A percentile compares a stretch with the other conserved stretches of the same genome.
phyloP scores from a whole-genome alignment of 2,113 vertebrate species.

The Thalassoma bifasciatum region DNA sequence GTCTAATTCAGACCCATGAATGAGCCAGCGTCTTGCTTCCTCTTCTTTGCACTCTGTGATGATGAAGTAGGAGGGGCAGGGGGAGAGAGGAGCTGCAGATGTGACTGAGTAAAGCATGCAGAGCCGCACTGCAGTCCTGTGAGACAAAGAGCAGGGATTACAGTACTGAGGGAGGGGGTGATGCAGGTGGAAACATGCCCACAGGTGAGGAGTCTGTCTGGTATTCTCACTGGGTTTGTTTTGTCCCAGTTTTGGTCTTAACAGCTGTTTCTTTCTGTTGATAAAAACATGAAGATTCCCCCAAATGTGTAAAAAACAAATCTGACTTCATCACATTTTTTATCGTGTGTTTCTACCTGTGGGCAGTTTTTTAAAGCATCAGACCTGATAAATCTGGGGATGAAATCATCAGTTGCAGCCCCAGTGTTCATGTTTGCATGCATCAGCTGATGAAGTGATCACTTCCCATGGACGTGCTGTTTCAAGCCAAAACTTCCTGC shows the following conservation, averaged over 20 bases:
- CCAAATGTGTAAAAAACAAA: background rate
- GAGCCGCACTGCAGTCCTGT: background rate
- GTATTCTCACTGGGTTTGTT: constrained; percentile 25
- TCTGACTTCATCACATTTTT: background rate
- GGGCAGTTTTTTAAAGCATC: no score
- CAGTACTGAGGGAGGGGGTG: background rate
- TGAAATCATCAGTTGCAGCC: no score
- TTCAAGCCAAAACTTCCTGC: no score
- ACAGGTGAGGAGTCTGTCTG: constrained; percentile 25
- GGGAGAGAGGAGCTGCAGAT: no score
- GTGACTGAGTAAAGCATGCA: no score
- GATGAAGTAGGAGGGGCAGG: background rate
- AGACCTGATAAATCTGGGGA: no score
- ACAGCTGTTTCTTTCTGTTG: constrained; percentile 5
- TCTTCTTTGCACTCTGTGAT: background rate
- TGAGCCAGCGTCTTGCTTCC: constrained; percentile 64
- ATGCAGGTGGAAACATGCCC: constrained; percentile 50
- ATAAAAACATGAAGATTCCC: background rate
- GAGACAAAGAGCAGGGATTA: background rate
- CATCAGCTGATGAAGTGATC: no score
- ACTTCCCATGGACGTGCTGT: no score
- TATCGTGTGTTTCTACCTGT: no score
- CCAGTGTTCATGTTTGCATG: no score
- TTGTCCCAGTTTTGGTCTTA: background rate
- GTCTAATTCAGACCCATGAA: constrained; percentile 64